phyloP scores from a whole-genome alignment of 2,113 vertebrate genomes.

The Setophaga petechia region DNA sequence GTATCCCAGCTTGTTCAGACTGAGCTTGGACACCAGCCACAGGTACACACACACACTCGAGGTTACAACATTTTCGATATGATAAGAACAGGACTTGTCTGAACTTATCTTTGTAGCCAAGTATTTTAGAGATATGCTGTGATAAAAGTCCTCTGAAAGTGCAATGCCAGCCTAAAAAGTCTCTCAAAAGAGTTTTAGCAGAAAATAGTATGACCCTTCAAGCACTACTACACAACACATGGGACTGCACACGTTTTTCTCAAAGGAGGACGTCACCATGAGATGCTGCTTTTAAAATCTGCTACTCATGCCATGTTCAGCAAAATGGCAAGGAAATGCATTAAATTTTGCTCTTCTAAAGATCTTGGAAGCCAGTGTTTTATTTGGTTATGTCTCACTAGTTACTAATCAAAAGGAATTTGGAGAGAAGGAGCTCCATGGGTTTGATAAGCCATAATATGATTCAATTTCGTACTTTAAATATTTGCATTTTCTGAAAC shows the following conservation, averaged over 20 bases:
- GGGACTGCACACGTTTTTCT: background rate
- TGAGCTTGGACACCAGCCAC: background rate
- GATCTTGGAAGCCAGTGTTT: background rate
- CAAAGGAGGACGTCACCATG: background rate
- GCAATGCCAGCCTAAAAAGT: background rate
- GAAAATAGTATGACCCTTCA: background rate
- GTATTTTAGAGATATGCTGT: background rate
- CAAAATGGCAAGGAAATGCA: background rate
- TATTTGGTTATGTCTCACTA: background rate
- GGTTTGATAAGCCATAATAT: background rate
- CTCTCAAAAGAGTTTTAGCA: background rate
- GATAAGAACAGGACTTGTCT: background rate
- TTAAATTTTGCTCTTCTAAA: background rate
- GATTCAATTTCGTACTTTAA: conserved; percentile 6
- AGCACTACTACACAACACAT: background rate
- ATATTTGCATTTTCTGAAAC: conserved; percentile 45
- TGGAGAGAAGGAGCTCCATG: background rate
- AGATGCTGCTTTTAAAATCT: background rate
- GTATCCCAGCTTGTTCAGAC: background rate
- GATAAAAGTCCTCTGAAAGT: background rate
- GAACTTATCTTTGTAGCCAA: background rate
- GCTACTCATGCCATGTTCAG: background rate
- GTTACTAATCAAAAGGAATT: conserved; percentile 4
- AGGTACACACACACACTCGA: accelerated
- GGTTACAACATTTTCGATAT: background rate